Conservation (phyloP, 2,797 vertebrate genomes). For the Bradypus variegatus region DNA sequence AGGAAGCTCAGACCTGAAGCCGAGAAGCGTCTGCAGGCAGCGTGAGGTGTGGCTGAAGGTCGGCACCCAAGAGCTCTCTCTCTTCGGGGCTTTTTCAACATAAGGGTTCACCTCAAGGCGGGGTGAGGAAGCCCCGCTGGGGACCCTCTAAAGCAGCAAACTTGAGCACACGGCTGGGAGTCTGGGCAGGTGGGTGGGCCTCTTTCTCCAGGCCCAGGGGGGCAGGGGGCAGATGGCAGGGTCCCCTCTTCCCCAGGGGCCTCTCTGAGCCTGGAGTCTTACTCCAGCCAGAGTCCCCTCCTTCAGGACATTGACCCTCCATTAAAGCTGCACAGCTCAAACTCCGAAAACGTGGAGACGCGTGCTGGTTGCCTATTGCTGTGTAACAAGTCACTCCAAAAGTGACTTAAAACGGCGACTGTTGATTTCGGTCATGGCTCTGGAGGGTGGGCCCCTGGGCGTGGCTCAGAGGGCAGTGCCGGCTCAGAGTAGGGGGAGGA, state of each 20-base stretch:
- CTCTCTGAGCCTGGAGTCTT: no score
- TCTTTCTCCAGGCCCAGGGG: neutral
- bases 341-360: neutral
- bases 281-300: no score
- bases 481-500: neutral
- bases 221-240: neutral
- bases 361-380: neutral
- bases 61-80: neutral
- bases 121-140: fast-evolving
- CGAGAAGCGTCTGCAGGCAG: neutral
- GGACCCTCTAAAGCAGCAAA: neutral
- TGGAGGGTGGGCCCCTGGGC: neutral
- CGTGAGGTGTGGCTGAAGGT: neutral
- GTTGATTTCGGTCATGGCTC: neutral
- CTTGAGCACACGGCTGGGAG: no score
- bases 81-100: neutral
- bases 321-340: neutral
- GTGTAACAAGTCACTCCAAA: neutral
- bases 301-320: neutral
- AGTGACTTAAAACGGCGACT: neutral
- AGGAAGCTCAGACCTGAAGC: neutral
- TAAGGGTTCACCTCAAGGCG: no score
- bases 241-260: neutral
- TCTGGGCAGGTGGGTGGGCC: no score
- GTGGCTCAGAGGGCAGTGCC: neutral